Base-by-base conservation (phyloP, 2,888 invertebrate species). In the Phymatocera aterrima region DNA sequence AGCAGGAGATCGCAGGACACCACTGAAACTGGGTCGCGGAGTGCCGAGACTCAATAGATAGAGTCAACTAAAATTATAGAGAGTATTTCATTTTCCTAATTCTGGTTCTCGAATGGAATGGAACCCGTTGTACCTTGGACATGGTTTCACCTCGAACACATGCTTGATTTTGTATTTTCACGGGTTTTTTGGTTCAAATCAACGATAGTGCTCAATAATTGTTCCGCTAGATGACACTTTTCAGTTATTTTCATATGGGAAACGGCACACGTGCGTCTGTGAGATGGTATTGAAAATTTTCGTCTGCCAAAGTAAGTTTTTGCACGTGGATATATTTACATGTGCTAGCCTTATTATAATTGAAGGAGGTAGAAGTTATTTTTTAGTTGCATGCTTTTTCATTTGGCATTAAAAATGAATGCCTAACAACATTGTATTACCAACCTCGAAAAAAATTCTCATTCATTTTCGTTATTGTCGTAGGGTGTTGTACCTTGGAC, bases 91-190 rank as follows among this genome's bases (percentile, higher is more conserved):
- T n/a, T n/a, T n/a, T n/a, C n/a, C n/a, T n/a, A n/a, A n/a, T n/a
- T n/a, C n/a, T 43, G 43, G 12, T 43, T 43, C 43, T 10, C 6
- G 43, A 10, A 43, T 43, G 57, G 6, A 57, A n/a, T 6, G 2
- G 57, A 57, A 57, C 57, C 57, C n/a, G 57, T 57, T 57, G 57
- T 57, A 21, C 57, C 57, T 57, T 57, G 57, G 57, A 21, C 57
- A 57, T 57, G n/a, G 57, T 57, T 57, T 6, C n/a, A 57, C 21
- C 57, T 57, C 57, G 57, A 57, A 57, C 21, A 57, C 57, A 57
- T 57, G 57, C 57, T 57, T 21, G 57, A 57, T n/a, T n/a, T n/a
- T n/a, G n/a, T n/a, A n/a, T n/a, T n/a, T n/a, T n/a, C n/a, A n/a
- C n/a, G n/a, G n/a, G n/a, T 57, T 21, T 57, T 1, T 8, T 57